Conservation (phyloP, 2,113 vertebrate genomes). For the Mesoclemmys tuberculata region DNA sequence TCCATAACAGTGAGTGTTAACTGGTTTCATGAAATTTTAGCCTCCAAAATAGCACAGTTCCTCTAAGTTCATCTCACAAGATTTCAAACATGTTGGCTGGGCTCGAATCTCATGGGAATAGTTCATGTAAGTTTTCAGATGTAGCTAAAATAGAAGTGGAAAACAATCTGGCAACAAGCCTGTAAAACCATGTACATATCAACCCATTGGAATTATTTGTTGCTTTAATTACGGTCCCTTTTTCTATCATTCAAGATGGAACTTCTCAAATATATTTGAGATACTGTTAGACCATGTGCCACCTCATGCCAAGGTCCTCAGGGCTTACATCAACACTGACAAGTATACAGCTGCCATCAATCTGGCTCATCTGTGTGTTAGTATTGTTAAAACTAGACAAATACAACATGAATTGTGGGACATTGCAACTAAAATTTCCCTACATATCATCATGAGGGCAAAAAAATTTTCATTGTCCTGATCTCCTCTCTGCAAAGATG, state of each 20-base stretch:
- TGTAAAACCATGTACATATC: neutral
- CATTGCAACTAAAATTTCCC: neutral
- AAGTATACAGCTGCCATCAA: neutral
- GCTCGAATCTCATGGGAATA: neutral
- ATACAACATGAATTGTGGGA: neutral
- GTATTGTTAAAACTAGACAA: neutral
- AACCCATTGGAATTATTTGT: neutral
- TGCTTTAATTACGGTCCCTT: neutral
- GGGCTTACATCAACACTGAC: no score
- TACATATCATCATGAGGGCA: neutral
- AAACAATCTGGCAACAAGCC: neutral
- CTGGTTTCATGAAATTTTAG: neutral
- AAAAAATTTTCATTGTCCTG: no score
- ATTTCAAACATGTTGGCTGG: neutral
- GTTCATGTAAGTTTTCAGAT: neutral
- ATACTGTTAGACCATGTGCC: neutral
- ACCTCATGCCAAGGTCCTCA: neutral
- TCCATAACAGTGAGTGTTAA: neutral
- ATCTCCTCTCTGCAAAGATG: no score
- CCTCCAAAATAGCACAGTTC: neutral
- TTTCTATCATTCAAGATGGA: accelerated
- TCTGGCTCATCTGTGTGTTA: neutral
- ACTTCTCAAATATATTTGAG: neutral
- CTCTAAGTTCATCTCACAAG: neutral
- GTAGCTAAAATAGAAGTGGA: neutral